Base-by-base conservation (phyloP, 2,797 vertebrate genomes). In the Sebastes hopkinsi region DNA sequence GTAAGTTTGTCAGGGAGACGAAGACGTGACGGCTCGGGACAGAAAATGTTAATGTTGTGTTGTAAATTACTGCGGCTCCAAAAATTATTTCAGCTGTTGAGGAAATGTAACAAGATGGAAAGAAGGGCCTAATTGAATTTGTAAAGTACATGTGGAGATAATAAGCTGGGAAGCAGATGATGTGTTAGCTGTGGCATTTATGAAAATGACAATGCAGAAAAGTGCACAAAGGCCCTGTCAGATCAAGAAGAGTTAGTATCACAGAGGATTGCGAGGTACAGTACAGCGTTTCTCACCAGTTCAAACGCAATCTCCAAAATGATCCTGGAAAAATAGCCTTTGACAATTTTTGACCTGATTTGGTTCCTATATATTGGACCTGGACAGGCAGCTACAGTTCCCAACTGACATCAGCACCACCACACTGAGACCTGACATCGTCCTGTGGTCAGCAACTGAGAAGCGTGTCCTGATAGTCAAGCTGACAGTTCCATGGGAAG, bases 1-100 rank as follows among this genome's bases (percentile, higher is more conserved):
- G 87, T 92, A 94, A 95, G 93, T 95, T 95, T 93, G 93, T 93
- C 93, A 92, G 90, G 71, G 86, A 90, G 85, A 88, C 69, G 86
- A 85, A 82, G 84, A 89, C 7, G 76, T 92, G 91, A 92, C 62
- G 89, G 88, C 85, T 92, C 50, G 29, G 73, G 82, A 92, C 83
- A 79, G 85, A 69, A 91, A 85, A 92, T 90, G 87, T 89, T 90
- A 92, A 92, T 92, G 84, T 84, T 72, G 75, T 81, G 87, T 83
- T 82, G 88, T 91, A 89, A 93, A 92, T 93, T 89, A 92, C 88
- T 84, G 77, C 75, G 72, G 86, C 90, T 88, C 73, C 73, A 58
- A 82, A 93, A 92, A 89, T 84, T 13, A 88, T 92, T 92, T 91
- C 85, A 81, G 83, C 83, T 82, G 87, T 75, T 84, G 87, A 80